phyloP scores from a whole-genome alignment of 2,888 invertebrate species.

The Chrysolina americana region DNA sequence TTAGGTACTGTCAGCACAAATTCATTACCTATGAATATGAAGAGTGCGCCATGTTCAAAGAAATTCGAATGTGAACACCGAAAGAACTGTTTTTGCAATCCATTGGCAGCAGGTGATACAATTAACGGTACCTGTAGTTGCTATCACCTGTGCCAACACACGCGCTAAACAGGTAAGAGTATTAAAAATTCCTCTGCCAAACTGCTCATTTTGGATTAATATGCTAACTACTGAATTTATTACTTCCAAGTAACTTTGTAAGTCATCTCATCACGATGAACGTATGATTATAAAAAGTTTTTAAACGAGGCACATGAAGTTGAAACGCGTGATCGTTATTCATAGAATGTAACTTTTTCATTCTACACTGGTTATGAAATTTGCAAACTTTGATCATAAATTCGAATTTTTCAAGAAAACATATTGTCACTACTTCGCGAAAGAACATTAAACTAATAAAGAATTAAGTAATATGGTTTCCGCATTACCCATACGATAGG shows the following conservation, averaged over 20 bases:
- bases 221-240: conserved; percentile 44
- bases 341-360: too few relatives aligned
- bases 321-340: too few relatives aligned
- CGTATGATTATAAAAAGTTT: neutral
- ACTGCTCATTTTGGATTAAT: conserved; percentile 50
- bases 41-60: conserved; percentile 30
- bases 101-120: conserved; percentile 65
- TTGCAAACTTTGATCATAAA: too few relatives aligned
- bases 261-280: neutral
- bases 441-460: too few relatives aligned
- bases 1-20: too few relatives aligned
- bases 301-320: neutral
- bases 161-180: conserved; percentile 58
- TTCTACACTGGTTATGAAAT: too few relatives aligned
- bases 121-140: conserved; percentile 69
- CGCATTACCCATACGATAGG: too few relatives aligned
- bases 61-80: conserved; percentile 34
- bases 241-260: conserved; percentile 9
- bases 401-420: too few relatives aligned
- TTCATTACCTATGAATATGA: neutral
- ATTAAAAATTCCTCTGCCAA: conserved; percentile 57
- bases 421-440: too few relatives aligned
- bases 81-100: conserved; percentile 48
- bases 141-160: conserved; percentile 67
- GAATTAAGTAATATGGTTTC: too few relatives aligned